phyloP scores from a whole-genome alignment of 2,113 vertebrate genomes.

The Myocastor coypus region DNA sequence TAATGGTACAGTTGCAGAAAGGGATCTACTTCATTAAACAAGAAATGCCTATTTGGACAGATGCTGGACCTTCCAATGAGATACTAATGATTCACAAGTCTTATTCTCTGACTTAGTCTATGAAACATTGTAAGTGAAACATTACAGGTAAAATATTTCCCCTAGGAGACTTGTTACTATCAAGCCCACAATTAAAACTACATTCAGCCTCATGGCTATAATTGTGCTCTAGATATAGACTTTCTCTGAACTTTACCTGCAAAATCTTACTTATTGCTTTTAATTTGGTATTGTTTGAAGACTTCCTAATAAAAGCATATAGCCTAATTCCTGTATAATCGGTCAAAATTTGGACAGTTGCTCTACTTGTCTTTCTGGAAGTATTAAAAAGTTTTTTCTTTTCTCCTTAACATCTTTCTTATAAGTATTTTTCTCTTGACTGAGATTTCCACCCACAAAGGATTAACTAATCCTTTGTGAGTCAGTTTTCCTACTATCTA shows the following conservation, averaged over 20 bases:
- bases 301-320: neutral
- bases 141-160: neutral
- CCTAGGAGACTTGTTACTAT: neutral
- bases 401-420: constrained; percentile 56
- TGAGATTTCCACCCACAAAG: constrained; percentile 62
- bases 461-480: constrained; percentile 69
- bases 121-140: constrained; percentile 2
- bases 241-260: neutral
- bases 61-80: neutral
- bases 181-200: neutral
- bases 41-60: neutral
- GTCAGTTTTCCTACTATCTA: constrained; percentile 52
- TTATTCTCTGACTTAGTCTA: constrained; percentile 1
- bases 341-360: constrained; percentile 40
- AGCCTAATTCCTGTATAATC: constrained; percentile 14
- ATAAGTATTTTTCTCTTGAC: constrained; percentile 35
- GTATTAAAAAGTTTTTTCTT: constrained; percentile 35
- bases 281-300: constrained; percentile 27
- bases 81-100: neutral
- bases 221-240: neutral
- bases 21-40: neutral
- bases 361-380: neutral
- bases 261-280: neutral
- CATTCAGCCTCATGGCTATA: neutral
- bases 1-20: neutral